Conservation (phyloP, 1,140 invertebrate species). For the Drosophila kohkoa region DNA sequence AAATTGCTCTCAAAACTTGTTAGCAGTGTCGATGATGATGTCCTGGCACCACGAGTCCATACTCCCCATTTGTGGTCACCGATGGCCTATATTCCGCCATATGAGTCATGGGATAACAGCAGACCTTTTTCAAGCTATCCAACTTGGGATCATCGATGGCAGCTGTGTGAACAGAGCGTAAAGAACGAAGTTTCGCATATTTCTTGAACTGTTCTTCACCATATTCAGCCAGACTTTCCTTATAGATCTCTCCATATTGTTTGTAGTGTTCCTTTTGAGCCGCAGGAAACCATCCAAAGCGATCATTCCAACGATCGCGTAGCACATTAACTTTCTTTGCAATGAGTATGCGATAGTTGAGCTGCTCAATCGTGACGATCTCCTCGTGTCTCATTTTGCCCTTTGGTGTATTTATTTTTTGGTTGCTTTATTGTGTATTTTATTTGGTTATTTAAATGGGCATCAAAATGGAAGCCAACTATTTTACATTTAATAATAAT, state of each 20-base stretch:
- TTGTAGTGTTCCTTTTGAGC: conserved; percentile 28
- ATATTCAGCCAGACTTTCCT: conserved; percentile 31
- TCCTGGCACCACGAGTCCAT: conserved; percentile 43
- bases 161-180: neutral
- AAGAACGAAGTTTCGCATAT: conserved; percentile 27
- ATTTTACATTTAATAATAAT: conserved; percentile 10
- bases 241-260: conserved; percentile 30
- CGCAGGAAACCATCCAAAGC: conserved; percentile 35
- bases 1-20: too few species aligned
- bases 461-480: neutral
- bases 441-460: neutral
- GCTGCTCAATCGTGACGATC: conserved; percentile 37
- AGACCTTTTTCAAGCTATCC: accelerated
- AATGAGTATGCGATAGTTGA: conserved; percentile 22
- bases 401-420: neutral
- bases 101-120: conserved; percentile 32
- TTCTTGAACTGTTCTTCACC: conserved; percentile 34
- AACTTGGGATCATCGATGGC: neutral
- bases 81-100: conserved; percentile 29
- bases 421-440: neutral
- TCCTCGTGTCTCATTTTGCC: conserved; percentile 4
- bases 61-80: conserved; percentile 45
- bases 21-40: conserved; percentile 25
- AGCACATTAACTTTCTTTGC: conserved; percentile 4
- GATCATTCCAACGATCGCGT: conserved; percentile 6